These are phyloP conservation scores for Castor canadensis DNA, from an alignment of 2,113 vertebrate species.

Conservation along the genomic window DNA sequence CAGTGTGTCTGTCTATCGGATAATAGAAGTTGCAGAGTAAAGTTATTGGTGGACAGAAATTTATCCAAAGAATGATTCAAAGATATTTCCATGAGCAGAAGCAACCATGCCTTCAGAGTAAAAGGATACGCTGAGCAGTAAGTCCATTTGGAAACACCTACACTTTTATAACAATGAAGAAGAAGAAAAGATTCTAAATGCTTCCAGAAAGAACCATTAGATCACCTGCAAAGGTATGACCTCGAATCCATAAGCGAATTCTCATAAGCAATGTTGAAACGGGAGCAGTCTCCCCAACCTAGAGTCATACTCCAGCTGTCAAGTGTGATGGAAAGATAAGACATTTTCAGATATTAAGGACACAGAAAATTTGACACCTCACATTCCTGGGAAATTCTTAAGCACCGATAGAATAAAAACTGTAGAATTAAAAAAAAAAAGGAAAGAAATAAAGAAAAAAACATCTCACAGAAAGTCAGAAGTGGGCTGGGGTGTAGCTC, in stretches of 20 bases:
- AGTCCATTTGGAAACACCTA: neutral
- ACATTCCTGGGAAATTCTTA: neutral
- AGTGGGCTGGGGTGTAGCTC: neutral
- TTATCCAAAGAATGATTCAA: neutral
- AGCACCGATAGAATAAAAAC: neutral
- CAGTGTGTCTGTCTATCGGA: neutral
- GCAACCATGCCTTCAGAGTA: neutral
- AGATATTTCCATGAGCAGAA: neutral
- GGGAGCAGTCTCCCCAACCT: neutral
- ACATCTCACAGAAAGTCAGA: neutral
- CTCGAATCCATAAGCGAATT: neutral
- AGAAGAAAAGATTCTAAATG: neutral
- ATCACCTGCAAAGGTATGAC: neutral
- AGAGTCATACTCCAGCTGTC: neutral
- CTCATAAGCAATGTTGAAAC: neutral
- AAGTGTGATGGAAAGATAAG: neutral
- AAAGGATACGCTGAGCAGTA: neutral
- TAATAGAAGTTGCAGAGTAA: neutral
- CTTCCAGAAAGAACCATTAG: neutral
- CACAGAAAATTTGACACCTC: neutral
- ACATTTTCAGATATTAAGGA: neutral
- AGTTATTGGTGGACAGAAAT: neutral
- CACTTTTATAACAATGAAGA: neutral
- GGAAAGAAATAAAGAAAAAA: no score
- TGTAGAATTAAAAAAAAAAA: neutral